Percentiles rank a stretch among this genome's conserved stretches.
phyloP scores from a whole-genome alignment of 2,113 vertebrate species.

The Aspiorhynchus laticeps region DNA sequence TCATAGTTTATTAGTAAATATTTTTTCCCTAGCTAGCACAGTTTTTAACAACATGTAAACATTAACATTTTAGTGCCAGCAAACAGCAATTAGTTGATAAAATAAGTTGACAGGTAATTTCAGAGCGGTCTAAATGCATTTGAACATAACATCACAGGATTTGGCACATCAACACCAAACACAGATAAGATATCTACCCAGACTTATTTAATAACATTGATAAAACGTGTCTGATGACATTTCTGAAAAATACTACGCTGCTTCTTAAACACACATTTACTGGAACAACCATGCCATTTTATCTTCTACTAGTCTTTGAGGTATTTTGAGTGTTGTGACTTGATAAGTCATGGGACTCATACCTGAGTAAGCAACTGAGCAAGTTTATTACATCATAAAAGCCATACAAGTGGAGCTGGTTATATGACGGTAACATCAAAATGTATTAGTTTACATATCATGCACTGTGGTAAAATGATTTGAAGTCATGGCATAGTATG shows the following conservation, averaged over 20 bases:
- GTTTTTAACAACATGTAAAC: background rate
- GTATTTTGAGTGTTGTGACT: background rate
- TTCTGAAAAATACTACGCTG: background rate
- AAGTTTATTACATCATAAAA: background rate
- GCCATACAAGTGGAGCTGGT: background rate
- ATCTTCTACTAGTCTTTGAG: background rate
- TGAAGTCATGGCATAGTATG: background rate
- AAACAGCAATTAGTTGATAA: background rate
- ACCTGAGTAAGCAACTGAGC: background rate
- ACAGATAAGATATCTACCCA: background rate
- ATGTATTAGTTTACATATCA: background rate
- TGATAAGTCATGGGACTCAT: background rate
- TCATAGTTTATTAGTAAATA: constrained; percentile 4
- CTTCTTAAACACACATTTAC: background rate
- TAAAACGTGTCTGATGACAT: background rate
- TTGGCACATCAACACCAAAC: background rate
- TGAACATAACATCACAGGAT: background rate
- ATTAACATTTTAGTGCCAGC: background rate
- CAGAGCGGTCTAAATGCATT: background rate
- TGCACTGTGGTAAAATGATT: background rate
- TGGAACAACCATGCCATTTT: background rate
- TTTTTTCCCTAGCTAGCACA: background rate
- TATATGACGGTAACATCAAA: background rate
- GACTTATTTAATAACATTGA: background rate
- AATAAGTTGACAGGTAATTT: background rate